Conservation (phyloP, 2,113 vertebrate species). For the Hippocampus abdominalis region DNA sequence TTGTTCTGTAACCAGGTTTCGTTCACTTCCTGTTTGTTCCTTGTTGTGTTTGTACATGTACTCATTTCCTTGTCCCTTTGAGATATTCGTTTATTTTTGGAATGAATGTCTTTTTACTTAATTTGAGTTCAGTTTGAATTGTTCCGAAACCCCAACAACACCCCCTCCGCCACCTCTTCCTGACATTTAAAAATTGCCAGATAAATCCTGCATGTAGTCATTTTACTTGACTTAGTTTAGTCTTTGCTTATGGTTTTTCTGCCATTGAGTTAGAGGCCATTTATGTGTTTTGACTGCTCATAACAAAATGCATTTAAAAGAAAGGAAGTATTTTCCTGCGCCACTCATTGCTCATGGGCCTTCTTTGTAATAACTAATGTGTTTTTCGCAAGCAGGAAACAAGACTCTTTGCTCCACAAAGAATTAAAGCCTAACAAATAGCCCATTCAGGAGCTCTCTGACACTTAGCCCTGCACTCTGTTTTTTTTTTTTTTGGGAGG, state of each 20-base stretch:
- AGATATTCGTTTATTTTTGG: too few species aligned
- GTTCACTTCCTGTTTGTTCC: background rate
- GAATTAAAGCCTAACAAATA: background rate
- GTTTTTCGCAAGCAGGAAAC: slow-evolving; percentile 4
- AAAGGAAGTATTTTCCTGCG: background rate
- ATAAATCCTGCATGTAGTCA: background rate
- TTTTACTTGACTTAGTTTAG: too few species aligned
- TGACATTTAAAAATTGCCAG: too few species aligned
- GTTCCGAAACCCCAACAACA: background rate
- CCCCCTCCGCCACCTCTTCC: too few species aligned
- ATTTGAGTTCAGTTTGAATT: background rate
- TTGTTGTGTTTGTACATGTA: too few species aligned
- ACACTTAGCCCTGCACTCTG: background rate
- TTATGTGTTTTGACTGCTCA: background rate
- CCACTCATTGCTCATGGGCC: background rate
- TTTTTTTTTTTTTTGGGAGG: slow-evolving; percentile 5
- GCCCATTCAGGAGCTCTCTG: background rate
- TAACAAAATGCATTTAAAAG: background rate
- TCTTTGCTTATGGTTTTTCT: background rate
- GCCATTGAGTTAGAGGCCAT: background rate
- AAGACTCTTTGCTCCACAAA: background rate
- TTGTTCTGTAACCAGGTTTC: background rate
- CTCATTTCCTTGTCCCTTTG: too few species aligned
- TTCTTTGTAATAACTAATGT: background rate
- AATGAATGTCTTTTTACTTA: background rate